Base-by-base conservation (phyloP, 1,140 invertebrate species). In the Hypsibius dujardini region DNA sequence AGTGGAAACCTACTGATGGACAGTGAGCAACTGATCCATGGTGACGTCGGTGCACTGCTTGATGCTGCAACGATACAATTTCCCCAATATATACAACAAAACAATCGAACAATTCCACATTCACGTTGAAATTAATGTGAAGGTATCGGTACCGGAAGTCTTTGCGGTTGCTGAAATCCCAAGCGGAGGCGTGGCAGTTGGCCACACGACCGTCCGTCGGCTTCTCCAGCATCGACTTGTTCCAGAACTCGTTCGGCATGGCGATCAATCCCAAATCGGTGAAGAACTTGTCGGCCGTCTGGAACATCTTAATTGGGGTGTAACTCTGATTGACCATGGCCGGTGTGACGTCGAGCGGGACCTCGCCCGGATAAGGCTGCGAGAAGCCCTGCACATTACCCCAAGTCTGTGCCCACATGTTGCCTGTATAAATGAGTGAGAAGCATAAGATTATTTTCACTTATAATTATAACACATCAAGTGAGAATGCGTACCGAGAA, bases 111-210 rank as follows among this genome's bases (percentile, higher is more conserved):
- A 56, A 56, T 56, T 7, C n/a, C n/a, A 56, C n/a, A n/a, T n/a
- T n/a, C n/a, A 56, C 7, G 7, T 12, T 56, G n/a, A 56, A 7
- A 7, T 7, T n/a, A 56, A 56, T n/a, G 50, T 56, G n/a, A 56
- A 56, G 7, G 7, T n/a, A 7, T 56, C 7, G 7, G 56, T 71
- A 88, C n/a, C 87, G 86, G 75, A 89, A 90, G 79, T n/a, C 90
- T 74, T 88, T 82, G 1, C 84, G 82, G 76, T 91, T 85, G 76
- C 85, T 91, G 76, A 95, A 91, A 80, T 96, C 92, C 87, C 88
- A 92, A 40, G 91, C 90, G 0, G 88, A 89, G 0, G 92, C 89
- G 75, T 95, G 90, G 75, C 92, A 95, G 2, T 90, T 86, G 1
- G 83, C 78, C 46, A 86, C 83, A 0, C 86, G 79, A 46, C 82